These are phyloP conservation scores for Willisornis vidua DNA, from an alignment of 2,113 vertebrate genomes.

Conservation along the genomic window DNA sequence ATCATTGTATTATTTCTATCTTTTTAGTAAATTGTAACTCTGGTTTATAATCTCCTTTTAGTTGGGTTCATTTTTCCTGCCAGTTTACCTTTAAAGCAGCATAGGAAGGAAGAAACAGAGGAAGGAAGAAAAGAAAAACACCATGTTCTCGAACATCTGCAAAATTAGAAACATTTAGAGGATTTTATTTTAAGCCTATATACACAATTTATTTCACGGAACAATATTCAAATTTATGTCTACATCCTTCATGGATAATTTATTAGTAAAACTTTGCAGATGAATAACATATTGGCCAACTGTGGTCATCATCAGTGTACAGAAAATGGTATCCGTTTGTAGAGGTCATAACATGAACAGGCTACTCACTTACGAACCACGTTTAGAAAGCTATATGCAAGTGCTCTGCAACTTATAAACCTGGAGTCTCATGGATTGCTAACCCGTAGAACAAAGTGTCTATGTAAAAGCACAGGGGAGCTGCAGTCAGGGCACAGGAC, in stretches of 20 bases:
- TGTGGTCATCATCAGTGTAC: not conserved
- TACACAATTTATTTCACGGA: not conserved
- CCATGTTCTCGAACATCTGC: not conserved
- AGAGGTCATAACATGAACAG: not conserved
- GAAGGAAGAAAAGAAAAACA: too few species aligned
- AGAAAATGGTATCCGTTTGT: not conserved
- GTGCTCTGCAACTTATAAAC: not conserved
- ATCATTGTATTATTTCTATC: too few species aligned
- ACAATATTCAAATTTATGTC: constrained; percentile 26
- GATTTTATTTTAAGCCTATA: constrained; percentile 23
- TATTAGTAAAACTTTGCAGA: not conserved
- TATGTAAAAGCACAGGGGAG: not conserved
- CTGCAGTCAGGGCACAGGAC: not conserved
- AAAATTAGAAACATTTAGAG: not conserved
- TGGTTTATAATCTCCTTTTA: too few species aligned
- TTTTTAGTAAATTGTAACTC: too few species aligned
- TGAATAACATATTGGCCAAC: not conserved
- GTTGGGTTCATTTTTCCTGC: too few species aligned
- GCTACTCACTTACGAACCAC: not conserved
- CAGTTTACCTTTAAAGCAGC: too few species aligned
- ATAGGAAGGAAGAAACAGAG: not conserved
- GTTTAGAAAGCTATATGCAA: not conserved
- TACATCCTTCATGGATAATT: not conserved
- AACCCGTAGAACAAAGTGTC: not conserved
- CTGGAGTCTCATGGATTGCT: not conserved